These are phyloP conservation scores for Drosophila tanythrix DNA, from an alignment of 2,888 invertebrate genomes.

Conservation along the genomic window DNA sequence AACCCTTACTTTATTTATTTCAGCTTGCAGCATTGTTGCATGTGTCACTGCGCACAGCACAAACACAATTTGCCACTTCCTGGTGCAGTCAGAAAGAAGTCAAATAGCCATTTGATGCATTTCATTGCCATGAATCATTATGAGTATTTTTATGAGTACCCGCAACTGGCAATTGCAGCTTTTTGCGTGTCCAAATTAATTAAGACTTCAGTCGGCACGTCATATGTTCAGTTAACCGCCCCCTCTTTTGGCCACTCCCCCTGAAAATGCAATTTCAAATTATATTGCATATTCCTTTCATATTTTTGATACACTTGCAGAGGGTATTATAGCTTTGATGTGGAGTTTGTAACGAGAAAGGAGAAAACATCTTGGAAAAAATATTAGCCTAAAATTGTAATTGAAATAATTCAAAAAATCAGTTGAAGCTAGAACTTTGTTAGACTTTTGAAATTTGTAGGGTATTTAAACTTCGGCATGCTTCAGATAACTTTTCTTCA, in stretches of 20 bases:
- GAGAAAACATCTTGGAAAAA: too few species aligned
- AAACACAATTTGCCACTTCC: conserved; percentile 8
- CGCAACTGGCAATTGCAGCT: conserved; percentile 55
- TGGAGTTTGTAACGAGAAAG: not conserved
- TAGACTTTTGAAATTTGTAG: not conserved
- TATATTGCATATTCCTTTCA: conserved; percentile 18
- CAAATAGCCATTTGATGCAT: conserved; percentile 54
- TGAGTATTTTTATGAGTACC: conserved; percentile 50
- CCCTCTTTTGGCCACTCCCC: not conserved
- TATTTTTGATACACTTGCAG: not conserved
- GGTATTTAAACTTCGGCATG: not conserved
- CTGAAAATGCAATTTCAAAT: conserved; percentile 21
- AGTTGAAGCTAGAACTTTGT: too few species aligned
- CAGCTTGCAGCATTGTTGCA: conserved; percentile 30
- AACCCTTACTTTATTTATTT: conserved; percentile 13
- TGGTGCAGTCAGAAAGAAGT: conserved; percentile 16
- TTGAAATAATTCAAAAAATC: too few species aligned
- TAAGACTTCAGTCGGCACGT: conserved; percentile 69
- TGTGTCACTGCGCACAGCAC: conserved; percentile 8
- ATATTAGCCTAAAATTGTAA: too few species aligned
- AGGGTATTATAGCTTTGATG: not conserved
- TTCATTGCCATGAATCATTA: conserved; percentile 73
- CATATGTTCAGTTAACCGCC: conserved; percentile 42
- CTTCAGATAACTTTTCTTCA: not conserved
- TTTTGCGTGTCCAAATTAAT: conserved; percentile 75